phyloP scores from a whole-genome alignment of 2,113 vertebrate genomes.

The Poeciliopsis prolifica region DNA sequence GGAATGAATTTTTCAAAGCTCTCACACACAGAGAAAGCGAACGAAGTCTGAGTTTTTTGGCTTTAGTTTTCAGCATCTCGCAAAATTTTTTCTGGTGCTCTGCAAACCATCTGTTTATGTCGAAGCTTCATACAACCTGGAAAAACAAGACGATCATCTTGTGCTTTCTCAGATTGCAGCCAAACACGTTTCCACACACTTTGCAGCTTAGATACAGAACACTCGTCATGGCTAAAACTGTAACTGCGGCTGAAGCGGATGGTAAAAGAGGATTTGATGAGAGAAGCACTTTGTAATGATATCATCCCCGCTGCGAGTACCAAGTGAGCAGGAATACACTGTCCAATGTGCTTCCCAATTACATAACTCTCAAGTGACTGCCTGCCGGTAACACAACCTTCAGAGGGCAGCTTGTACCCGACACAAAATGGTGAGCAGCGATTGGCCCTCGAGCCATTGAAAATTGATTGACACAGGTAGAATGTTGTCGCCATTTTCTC shows the following conservation, averaged over 20 bases:
- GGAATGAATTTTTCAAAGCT: not conserved
- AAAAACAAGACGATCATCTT: slow-evolving; percentile 24
- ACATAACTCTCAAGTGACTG: slow-evolving; percentile 55
- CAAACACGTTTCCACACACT: not conserved
- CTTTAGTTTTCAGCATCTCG: slow-evolving; percentile 28
- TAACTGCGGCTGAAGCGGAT: slow-evolving; percentile 30
- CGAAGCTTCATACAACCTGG: slow-evolving; percentile 3
- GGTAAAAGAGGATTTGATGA: slow-evolving; percentile 62
- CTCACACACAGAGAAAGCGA: slow-evolving; percentile 11
- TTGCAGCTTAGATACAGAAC: slow-evolving; percentile 6
- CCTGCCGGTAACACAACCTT: slow-evolving; percentile 56
- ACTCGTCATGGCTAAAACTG: slow-evolving; percentile 21
- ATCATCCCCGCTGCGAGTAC: slow-evolving; percentile 52
- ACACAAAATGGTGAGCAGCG: slow-evolving; percentile 18
- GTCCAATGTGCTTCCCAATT: slow-evolving; percentile 51
- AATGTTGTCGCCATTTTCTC: slow-evolving; percentile 48
- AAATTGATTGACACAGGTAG: slow-evolving; percentile 60
- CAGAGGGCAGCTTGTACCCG: slow-evolving; percentile 41
- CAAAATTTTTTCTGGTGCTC: not conserved
- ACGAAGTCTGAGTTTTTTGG: not conserved
- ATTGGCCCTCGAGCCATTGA: slow-evolving; percentile 31
- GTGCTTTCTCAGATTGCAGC: slow-evolving; percentile 13
- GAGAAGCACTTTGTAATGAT: slow-evolving; percentile 67
- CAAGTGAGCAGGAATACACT: slow-evolving; percentile 41
- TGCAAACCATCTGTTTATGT: not conserved